A percentile compares a stretch with the other conserved stretches of the same genome.
phyloP scores from a whole-genome alignment of 2,888 invertebrate species.

The Netelia virgata region DNA sequence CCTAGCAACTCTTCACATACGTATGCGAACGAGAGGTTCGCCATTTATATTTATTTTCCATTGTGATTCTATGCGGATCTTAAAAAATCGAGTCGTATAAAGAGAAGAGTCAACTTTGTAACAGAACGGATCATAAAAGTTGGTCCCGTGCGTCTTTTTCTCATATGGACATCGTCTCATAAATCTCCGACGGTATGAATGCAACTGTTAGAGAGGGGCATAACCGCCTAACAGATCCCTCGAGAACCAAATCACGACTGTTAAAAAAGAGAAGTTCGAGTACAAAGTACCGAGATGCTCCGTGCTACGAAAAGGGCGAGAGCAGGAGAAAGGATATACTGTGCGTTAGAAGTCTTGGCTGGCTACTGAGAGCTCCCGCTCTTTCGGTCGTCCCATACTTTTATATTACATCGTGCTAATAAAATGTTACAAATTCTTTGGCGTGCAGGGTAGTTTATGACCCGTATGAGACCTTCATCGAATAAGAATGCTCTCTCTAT shows the following conservation, averaged over 20 bases:
- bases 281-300: conserved; percentile 72
- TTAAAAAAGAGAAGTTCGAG: conserved; percentile 76
- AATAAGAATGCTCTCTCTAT: conserved; percentile 67
- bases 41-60: conserved; percentile 34
- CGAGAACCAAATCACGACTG: conserved; percentile 79
- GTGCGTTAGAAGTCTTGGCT: conserved; percentile 2
- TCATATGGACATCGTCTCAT: conserved; percentile 74
- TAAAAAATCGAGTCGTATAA: conserved; percentile 66
- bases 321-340: conserved; percentile 13
- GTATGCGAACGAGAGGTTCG: conserved; percentile 33
- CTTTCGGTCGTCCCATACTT: conserved; percentile 59
- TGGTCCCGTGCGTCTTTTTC: conserved; percentile 68
- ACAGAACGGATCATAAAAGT: conserved; percentile 83
- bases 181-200: conserved; percentile 81
- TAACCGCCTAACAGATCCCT: conserved; percentile 75
- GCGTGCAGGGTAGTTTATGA: conserved; percentile 80
- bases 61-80: conserved; percentile 63
- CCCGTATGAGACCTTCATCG: conserved; percentile 76
- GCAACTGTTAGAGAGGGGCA: conserved; percentile 73
- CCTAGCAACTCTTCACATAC: not conserved
- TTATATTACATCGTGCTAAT: conserved; percentile 78
- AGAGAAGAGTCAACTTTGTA: conserved; percentile 80
- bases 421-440: conserved; percentile 84
- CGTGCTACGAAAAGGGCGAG: conserved; percentile 32
- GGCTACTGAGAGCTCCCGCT: not conserved